Conservation (phyloP, 2,113 vertebrate species). For the Melanostigma gelatinosum region DNA sequence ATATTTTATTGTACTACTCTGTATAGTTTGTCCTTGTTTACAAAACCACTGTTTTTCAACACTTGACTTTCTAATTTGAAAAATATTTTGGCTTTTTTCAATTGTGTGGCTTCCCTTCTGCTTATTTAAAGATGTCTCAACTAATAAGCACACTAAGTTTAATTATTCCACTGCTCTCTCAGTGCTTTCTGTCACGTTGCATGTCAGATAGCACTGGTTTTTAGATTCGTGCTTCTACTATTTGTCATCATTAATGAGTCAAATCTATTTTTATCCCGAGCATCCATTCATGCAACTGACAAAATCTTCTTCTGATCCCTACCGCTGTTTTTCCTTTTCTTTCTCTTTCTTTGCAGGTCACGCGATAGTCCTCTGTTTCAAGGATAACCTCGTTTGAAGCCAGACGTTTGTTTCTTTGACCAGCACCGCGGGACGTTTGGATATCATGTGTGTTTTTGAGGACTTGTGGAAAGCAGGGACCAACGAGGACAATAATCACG, state of each 20-base stretch:
- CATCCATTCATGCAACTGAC: slow-evolving; percentile 12
- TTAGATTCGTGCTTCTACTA: background rate
- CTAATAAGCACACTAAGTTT: background rate
- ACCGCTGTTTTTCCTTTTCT: slow-evolving; percentile 12
- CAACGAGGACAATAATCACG: slow-evolving; percentile 60
- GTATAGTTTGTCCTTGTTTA: background rate
- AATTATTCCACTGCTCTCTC: background rate
- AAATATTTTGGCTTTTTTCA: background rate
- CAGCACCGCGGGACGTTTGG: slow-evolving; percentile 61
- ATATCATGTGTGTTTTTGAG: slow-evolving; percentile 58
- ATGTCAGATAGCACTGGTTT: slow-evolving; percentile 9
- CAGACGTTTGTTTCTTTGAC: slow-evolving; percentile 48
- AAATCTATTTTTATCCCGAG: slow-evolving; percentile 15
- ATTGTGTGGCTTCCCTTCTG: background rate
- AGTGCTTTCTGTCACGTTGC: background rate
- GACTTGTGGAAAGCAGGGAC: slow-evolving; percentile 67
- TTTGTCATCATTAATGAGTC: slow-evolving; percentile 37
- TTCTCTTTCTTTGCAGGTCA: slow-evolving; percentile 79
- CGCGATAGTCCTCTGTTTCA: slow-evolving; percentile 80
- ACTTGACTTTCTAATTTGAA: background rate
- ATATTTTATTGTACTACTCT: too few species aligned
- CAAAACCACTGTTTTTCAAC: background rate
- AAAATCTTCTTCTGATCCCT: slow-evolving; percentile 13
- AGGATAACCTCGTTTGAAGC: slow-evolving; percentile 55
- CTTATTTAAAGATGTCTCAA: background rate